Base-by-base conservation (phyloP, 1,140 invertebrate species). In the Caerostris extrusa region DNA sequence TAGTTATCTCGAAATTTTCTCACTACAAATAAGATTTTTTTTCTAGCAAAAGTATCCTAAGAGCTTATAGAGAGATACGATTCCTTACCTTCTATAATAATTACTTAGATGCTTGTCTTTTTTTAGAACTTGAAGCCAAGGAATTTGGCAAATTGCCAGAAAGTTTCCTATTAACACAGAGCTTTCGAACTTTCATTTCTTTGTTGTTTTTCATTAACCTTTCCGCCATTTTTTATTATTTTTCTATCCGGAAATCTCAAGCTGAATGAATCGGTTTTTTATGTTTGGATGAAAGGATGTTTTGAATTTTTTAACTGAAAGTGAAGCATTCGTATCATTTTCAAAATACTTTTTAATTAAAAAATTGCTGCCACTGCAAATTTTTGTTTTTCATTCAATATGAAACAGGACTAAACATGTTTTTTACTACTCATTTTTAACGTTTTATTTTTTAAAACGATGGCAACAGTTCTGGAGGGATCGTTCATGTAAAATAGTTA, bases 181-280 rank as follows among this genome's bases (percentile, higher is more conserved):
- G 60, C 56, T 88, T 88, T 64, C 57, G 83, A 88, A 64, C 60
- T 53, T 61, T 17, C 58, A 61, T 57, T 88, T 88, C 86, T 88
- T 88, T 64, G 86, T 64, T 88, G 86, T 88, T 88, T 88, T 88
- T 19, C 86, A 88, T 88, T 88, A 88, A 53, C 86, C 56, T 85
- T 55, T 64, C 17, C 34, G 71, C 34, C 71, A 77, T 77, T 71
- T 71, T 71, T 71, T 50, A 50, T 71, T 34, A 34, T 71, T 50
- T 71, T 50, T 3, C 10, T 53, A 12, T 50, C 19, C 71, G 71
- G 34, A 77, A 77, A 77, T 77, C 71, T 53, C 50, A 77, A 77
- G 71, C 53, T 50, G 50, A 50, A 77, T 77, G 19, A 50, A 77
- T 77, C 53, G 50, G 53, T 71, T 34, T 6, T 34, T 34, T 34